A percentile compares a stretch with the other conserved stretches of the same genome.
Evolutionary conservation across 2,113 vertebrate genomes (phyloP).

Genomic region (Cercocebus atys): DNA sequence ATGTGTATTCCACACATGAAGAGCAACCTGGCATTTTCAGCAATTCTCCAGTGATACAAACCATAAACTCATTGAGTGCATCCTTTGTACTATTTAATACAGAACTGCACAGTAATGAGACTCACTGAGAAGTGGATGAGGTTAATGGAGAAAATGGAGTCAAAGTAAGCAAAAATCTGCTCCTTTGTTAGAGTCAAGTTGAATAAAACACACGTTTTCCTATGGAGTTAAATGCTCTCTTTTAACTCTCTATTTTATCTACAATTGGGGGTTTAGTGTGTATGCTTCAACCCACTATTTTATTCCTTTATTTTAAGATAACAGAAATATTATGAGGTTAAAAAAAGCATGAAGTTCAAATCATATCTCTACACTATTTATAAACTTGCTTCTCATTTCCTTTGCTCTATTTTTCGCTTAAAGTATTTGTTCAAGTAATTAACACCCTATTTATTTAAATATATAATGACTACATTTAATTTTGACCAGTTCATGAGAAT

Average conservation of each 20-base stretch:
- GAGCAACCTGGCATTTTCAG: not conserved
- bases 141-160: not conserved
- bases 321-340: not conserved
- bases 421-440: slow-evolving; percentile 12
- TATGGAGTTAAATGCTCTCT: not conserved
- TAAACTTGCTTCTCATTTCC: slow-evolving; percentile 27
- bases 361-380: not conserved
- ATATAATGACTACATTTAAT: not conserved
- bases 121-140: not conserved
- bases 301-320: not conserved
- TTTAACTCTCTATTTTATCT: not conserved
- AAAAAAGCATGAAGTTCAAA: not conserved
- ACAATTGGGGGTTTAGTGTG: not conserved
- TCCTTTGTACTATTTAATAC: not conserved
- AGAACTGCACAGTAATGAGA: not conserved
- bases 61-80: not conserved
- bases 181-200: not conserved
- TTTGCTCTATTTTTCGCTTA: slow-evolving; percentile 40
- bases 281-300: not conserved
- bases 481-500: not conserved
- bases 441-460: slow-evolving; percentile 39
- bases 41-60: not conserved
- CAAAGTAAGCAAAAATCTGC: not conserved
- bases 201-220: not conserved
- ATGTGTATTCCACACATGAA: not conserved